phyloP scores from a whole-genome alignment of 37 sponge, comb jelly and placozoan species.

The Beroe forskalii region DNA sequence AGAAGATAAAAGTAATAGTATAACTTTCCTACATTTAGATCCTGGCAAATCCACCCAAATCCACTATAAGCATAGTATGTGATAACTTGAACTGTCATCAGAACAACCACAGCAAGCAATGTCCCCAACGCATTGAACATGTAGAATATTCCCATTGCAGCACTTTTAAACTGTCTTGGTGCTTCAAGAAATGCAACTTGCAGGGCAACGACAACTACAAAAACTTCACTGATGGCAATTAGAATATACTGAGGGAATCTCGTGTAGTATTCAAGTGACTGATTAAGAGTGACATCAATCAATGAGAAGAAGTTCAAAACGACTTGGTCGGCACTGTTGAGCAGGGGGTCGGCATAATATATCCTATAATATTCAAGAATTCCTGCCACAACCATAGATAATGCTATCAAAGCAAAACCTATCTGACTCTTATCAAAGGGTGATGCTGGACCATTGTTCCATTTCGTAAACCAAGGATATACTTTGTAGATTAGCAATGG shows the following conservation, averaged over 20 bases:
- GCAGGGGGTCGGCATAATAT: not conserved
- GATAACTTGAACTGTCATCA: not conserved
- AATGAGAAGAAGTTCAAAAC: not conserved
- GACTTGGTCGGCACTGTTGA: not conserved
- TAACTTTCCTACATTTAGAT: not conserved
- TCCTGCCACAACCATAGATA: conserved; percentile 11
- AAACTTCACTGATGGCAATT: not conserved
- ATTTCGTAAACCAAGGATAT: not conserved
- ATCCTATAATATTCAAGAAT: not conserved
- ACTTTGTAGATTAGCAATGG: not conserved
- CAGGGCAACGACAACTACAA: conserved; percentile 20
- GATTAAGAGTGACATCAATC: not conserved
- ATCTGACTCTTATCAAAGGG: not conserved
- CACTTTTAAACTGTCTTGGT: conserved; percentile 30
- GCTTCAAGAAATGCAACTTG: not conserved
- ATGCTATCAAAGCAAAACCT: not conserved
- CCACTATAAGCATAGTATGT: conserved; percentile 12
- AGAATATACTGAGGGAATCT: conserved; percentile 24
- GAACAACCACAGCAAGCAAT: not conserved
- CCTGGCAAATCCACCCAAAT: not conserved
- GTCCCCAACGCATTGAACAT: conserved; percentile 25
- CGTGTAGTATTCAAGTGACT: not conserved
- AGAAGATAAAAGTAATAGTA: not conserved
- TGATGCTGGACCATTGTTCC: not conserved
- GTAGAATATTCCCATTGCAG: conserved; percentile 4